Conservation (phyloP, 2,888 invertebrate genomes). For the Hydriomena furcata region DNA sequence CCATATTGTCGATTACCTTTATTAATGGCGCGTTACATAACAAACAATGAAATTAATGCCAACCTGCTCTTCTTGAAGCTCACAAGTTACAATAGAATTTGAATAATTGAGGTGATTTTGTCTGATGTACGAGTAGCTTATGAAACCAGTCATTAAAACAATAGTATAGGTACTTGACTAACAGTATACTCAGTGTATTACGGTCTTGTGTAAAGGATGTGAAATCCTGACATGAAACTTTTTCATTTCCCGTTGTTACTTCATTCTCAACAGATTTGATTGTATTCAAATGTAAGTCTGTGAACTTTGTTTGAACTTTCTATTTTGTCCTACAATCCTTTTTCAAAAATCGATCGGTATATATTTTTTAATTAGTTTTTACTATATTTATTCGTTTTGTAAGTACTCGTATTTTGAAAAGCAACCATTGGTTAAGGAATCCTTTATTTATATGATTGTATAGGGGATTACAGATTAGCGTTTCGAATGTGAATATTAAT, state of each 20-base stretch:
- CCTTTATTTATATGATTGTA: no score
- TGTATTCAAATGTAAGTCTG: constrained; percentile 32
- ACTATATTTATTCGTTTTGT: no score
- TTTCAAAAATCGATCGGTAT: neutral
- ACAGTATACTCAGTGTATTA: constrained; percentile 14
- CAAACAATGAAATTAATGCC: constrained; percentile 26
- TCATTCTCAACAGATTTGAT: constrained; percentile 24
- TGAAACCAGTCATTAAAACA: constrained; percentile 30
- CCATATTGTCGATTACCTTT: constrained; percentile 40
- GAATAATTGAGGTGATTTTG: constrained; percentile 20
- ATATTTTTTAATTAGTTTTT: no score
- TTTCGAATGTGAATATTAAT: no score
- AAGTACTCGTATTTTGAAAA: no score
- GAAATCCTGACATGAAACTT: constrained; percentile 36
- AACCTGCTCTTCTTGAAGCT: constrained; percentile 16
- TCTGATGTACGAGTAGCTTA: constrained; percentile 14
- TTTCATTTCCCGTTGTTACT: constrained; percentile 26
- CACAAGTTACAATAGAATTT: constrained; percentile 22
- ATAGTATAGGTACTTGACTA: constrained; percentile 9
- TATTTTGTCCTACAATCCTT: constrained; percentile 18
- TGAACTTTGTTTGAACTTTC: constrained; percentile 29
- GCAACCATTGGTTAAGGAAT: no score
- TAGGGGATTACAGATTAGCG: no score
- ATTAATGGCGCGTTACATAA: constrained; percentile 42
- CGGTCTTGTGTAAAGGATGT: constrained; percentile 36